phyloP scores from a whole-genome alignment of 92 coral and sea anemone species.

The Porites lobata region DNA sequence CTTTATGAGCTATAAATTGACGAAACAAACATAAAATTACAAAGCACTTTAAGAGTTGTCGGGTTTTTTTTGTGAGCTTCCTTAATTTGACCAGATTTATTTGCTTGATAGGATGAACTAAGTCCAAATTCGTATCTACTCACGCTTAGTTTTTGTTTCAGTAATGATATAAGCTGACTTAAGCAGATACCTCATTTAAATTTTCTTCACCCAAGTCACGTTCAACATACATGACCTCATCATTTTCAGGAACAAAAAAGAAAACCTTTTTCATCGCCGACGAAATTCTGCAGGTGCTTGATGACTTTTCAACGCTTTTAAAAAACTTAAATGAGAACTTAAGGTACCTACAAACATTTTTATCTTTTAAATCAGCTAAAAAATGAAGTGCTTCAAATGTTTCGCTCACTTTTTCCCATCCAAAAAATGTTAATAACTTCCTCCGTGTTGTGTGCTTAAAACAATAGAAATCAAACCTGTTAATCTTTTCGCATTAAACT shows the following conservation, averaged over 20 bases:
- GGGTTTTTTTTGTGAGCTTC: neutral
- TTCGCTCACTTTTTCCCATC: neutral
- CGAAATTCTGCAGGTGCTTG: neutral
- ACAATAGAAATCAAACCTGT: slow-evolving; percentile 27
- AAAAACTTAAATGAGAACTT: neutral
- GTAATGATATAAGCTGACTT: neutral
- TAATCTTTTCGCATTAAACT: slow-evolving; percentile 6
- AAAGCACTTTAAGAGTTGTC: neutral
- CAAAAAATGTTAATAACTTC: slow-evolving; percentile 23
- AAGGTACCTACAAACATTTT: neutral
- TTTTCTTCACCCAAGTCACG: neutral
- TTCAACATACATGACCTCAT: neutral
- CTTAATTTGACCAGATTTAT: neutral
- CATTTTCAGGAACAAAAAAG: neutral
- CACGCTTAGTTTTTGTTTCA: neutral
- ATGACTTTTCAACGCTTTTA: neutral
- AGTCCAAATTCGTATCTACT: neutral
- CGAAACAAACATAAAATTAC: slow-evolving; percentile 6
- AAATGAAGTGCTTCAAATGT: neutral
- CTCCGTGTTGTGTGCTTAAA: neutral
- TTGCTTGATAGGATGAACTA: slow-evolving; percentile 3
- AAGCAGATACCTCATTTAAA: neutral
- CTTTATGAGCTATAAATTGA: neutral
- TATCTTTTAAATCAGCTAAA: slow-evolving; percentile 27
- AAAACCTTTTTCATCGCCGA: neutral